These are phyloP conservation scores for Cheirogaleus medius DNA, from an alignment of 2,113 vertebrate species.

Conservation along the genomic window DNA sequence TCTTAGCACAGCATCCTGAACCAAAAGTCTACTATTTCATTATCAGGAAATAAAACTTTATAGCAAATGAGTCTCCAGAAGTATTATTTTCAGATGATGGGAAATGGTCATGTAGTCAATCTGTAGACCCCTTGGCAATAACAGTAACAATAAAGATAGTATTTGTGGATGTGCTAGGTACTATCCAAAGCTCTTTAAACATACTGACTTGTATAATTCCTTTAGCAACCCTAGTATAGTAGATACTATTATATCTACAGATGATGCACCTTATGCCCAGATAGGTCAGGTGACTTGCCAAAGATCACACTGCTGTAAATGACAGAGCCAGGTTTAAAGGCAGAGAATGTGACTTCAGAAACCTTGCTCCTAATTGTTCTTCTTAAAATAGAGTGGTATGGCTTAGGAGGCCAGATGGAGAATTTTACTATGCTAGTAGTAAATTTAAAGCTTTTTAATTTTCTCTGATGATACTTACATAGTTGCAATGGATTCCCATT, in stretches of 20 bases:
- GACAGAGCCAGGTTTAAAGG: background rate
- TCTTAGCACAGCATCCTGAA: background rate
- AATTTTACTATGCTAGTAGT: background rate
- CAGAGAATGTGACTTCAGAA: slow-evolving; percentile 2
- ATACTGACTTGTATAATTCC: background rate
- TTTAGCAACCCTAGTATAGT: background rate
- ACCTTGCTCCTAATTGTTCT: background rate
- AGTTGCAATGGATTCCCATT: background rate
- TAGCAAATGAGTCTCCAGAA: background rate
- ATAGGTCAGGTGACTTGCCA: background rate
- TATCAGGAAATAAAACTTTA: background rate
- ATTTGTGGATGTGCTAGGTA: background rate
- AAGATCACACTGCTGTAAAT: background rate
- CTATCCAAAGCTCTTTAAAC: background rate
- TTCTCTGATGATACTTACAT: background rate
- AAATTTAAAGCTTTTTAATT: background rate
- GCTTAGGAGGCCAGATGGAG: background rate
- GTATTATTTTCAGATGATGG: background rate
- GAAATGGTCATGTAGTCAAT: background rate
- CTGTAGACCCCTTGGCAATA: background rate
- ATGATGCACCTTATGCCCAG: background rate
- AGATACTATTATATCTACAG: background rate
- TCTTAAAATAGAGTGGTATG: background rate
- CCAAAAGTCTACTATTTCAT: background rate
- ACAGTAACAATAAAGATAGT: background rate